These are phyloP conservation scores for Eutrigla gurnardus DNA, from an alignment of 2,797 vertebrate species.

Conservation along the genomic window DNA sequence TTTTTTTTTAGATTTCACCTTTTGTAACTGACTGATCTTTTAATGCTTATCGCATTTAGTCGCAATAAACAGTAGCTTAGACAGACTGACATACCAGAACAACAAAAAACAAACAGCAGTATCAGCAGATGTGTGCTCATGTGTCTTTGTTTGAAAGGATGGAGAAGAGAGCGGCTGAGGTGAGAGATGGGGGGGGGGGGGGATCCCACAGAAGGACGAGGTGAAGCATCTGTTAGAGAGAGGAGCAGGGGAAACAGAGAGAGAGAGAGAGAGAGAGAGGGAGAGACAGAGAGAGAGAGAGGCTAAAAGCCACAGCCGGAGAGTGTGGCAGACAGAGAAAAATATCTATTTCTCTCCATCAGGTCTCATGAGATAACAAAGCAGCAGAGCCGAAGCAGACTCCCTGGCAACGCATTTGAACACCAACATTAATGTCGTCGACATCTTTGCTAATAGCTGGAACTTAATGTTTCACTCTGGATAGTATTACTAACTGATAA, in stretches of 20 bases:
- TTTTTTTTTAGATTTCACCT: constrained; percentile 51
- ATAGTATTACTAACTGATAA: neutral
- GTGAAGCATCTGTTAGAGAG: constrained; percentile 35
- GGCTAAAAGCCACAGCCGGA: constrained; percentile 43
- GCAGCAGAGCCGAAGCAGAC: constrained; percentile 61
- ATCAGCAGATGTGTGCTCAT: neutral
- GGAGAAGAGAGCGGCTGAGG: constrained; percentile 31
- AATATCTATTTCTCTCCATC: constrained; percentile 64
- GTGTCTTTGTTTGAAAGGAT: constrained; percentile 38
- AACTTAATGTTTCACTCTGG: constrained; percentile 24
- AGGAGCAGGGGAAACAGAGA: constrained; percentile 21
- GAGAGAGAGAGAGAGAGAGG: constrained; percentile 45
- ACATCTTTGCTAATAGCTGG: constrained; percentile 35
- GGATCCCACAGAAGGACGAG: neutral
- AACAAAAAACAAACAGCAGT: constrained; percentile 17
- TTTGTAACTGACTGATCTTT: constrained; percentile 42
- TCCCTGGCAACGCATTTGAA: constrained; percentile 43
- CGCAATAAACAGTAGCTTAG: constrained; percentile 21
- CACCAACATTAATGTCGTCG: constrained; percentile 37
- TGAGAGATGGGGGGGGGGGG: neutral
- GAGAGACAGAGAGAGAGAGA: constrained; percentile 38
- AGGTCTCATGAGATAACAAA: constrained; percentile 73
- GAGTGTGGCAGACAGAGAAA: constrained; percentile 47
- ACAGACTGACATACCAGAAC: constrained; percentile 8
- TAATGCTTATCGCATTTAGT: constrained; percentile 31